Evolutionary conservation across 1,140 invertebrate genomes (phyloP).

Genomic region (Drosophila teissieri): DNA sequence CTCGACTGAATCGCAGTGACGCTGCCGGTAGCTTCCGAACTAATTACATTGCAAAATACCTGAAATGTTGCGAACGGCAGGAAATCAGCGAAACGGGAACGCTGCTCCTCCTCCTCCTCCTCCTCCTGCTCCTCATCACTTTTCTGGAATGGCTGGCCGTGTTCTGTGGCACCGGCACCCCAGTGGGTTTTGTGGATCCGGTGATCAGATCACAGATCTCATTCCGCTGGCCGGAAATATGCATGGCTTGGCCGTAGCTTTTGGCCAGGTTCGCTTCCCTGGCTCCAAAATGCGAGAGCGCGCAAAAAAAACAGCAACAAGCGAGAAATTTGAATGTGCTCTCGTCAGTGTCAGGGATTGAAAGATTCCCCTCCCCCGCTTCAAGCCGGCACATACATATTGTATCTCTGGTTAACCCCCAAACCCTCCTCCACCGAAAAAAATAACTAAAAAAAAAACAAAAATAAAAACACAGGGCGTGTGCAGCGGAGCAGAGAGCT

Average conservation of each 20-base stretch:
- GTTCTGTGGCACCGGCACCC: conserved; percentile 1
- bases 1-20: conserved; percentile 8
- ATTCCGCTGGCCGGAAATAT: conserved; percentile 67
- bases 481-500: conserved; percentile 69
- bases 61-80: conserved; percentile 59
- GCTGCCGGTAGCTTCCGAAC: conserved; percentile 25
- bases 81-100: conserved; percentile 67
- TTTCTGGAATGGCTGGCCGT: conserved; percentile 10
- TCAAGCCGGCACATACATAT: background rate
- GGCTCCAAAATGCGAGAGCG: conserved; percentile 61
- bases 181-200: conserved; percentile 5
- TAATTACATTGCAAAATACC: conserved; percentile 77
- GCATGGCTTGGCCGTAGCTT: conserved; percentile 67
- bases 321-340: conserved; percentile 72
- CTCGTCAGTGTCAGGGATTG: conserved; percentile 65
- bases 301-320: background rate
- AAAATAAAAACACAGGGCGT: conserved; percentile 14
- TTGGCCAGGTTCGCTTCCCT: conserved; percentile 62
- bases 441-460: background rate
- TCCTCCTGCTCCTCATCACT: background rate
- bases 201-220: conserved; percentile 28
- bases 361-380: conserved; percentile 24
- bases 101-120: background rate
- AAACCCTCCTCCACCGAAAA: too few relatives aligned
- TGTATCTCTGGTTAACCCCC: background rate